phyloP scores from a whole-genome alignment of 2,888 invertebrate species.

The Matsumyia berberina region DNA sequence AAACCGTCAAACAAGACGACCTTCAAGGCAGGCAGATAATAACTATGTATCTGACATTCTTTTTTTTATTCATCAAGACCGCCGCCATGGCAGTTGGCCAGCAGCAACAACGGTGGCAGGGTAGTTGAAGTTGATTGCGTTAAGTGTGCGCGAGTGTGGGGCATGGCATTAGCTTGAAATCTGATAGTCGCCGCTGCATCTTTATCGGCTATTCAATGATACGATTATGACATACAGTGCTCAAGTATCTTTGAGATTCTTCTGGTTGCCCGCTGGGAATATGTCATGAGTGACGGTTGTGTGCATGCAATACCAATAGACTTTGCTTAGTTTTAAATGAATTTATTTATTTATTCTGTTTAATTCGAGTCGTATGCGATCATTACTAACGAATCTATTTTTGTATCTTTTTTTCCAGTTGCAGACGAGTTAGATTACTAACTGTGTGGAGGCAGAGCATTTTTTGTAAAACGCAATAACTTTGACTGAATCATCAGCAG shows the following conservation, averaged over 20 bases:
- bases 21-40: conserved; percentile 71
- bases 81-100: conserved; percentile 53
- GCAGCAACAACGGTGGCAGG: conserved; percentile 42
- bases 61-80: conserved; percentile 55
- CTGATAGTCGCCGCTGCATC: conserved; percentile 53
- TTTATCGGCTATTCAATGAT: conserved; percentile 68
- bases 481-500: conserved; percentile 45
- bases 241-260: conserved; percentile 62
- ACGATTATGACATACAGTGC: conserved; percentile 62
- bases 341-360: background rate
- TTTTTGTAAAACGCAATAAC: conserved; percentile 27
- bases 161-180: conserved; percentile 65
- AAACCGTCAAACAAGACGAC: conserved; percentile 66
- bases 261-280: conserved; percentile 37
- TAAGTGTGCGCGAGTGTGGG: conserved; percentile 66
- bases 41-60: conserved; percentile 74
- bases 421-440: conserved; percentile 54
- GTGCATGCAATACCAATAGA: conserved; percentile 45
- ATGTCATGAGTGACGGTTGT: conserved; percentile 40
- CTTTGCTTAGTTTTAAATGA: conserved; percentile 16
- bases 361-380: conserved; percentile 17
- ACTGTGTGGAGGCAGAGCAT: conserved; percentile 13
- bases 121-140: conserved; percentile 64
- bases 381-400: conserved; percentile 65
- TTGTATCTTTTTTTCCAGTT: conserved; percentile 55